These are phyloP conservation scores for Digitonthophagus gazella DNA, from an alignment of 2,888 invertebrate species.

Conservation along the genomic window DNA sequence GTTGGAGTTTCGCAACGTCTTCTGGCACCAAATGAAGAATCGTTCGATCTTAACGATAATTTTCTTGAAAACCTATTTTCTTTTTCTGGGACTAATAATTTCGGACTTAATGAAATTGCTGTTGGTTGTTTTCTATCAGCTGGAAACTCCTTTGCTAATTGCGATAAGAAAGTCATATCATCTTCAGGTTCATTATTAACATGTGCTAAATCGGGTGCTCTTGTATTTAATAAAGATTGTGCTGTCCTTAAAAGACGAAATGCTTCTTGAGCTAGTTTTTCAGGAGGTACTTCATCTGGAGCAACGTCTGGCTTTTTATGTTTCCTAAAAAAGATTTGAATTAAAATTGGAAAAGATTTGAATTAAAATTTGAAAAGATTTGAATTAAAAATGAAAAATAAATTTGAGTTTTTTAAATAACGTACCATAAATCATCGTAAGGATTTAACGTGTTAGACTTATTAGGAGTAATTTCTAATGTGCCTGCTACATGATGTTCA, in stretches of 20 bases:
- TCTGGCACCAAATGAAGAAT: conserved; percentile 31
- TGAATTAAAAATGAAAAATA: not conserved
- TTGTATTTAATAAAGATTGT: conserved; percentile 62
- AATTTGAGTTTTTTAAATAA: conserved; percentile 14
- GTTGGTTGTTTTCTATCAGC: conserved; percentile 39
- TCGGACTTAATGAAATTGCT: conserved; percentile 45
- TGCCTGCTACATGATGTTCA: conserved; percentile 53
- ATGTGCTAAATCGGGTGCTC: conserved; percentile 60
- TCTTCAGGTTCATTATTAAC: conserved; percentile 37
- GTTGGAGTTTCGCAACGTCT: conserved; percentile 5
- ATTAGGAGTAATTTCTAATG: conserved; percentile 31
- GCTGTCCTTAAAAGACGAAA: conserved; percentile 64
- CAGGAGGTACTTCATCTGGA: conserved; percentile 57
- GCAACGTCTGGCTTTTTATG: conserved; percentile 46
- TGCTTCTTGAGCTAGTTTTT: conserved; percentile 66
- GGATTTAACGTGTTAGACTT: conserved; percentile 22
- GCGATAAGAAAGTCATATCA: conserved; percentile 47
- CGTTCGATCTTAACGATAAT: conserved; percentile 43
- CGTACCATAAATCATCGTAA: conserved; percentile 24
- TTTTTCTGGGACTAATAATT: conserved; percentile 42
- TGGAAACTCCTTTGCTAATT: conserved; percentile 49
- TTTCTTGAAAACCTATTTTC: conserved; percentile 46
- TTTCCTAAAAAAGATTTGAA: conserved; percentile 40
- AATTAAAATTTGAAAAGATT: not conserved
- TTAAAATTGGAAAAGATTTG: not conserved